Evolutionary conservation across 2,113 vertebrate genomes (phyloP).

Genomic region (Aegotheles bennettii): DNA sequence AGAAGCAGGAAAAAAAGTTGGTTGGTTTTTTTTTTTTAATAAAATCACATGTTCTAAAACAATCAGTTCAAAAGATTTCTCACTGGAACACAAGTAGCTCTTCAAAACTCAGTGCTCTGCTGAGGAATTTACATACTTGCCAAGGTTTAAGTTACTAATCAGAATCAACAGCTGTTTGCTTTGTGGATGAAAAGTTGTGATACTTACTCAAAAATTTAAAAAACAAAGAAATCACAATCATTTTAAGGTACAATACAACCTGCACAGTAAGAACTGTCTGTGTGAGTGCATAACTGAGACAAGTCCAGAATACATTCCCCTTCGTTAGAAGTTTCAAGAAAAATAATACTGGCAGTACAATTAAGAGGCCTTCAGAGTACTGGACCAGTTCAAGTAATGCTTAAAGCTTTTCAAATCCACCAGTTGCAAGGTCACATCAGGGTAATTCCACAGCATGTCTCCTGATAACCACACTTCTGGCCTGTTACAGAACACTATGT

Average conservation of each 20-base stretch:
- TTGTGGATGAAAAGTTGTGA: not conserved
- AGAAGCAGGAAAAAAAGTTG: constrained; percentile 8
- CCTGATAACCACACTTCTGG: not conserved
- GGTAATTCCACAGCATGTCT: not conserved
- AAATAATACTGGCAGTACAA: not conserved
- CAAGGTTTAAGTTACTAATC: constrained; percentile 24
- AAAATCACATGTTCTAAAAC: constrained; percentile 1
- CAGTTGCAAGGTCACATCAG: constrained; percentile 3
- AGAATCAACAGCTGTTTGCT: not conserved
- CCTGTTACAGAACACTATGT: not conserved
- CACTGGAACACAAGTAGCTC: not conserved
- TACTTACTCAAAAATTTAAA: not conserved
- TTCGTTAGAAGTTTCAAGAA: not conserved
- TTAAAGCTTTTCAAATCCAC: constrained; percentile 7
- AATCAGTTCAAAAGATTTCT: constrained; percentile 12
- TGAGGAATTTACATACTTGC: constrained; percentile 1
- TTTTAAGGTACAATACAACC: not conserved
- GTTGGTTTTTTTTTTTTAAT: too few relatives aligned
- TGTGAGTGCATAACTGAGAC: not conserved
- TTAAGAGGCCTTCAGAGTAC: not conserved
- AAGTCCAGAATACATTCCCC: not conserved
- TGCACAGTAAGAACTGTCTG: not conserved
- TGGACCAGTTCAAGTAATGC: not conserved
- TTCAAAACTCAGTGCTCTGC: constrained; percentile 16
- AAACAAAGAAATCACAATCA: not conserved